Conservation (phyloP, 2,797 vertebrate genomes). For the Thunnus albacares region DNA sequence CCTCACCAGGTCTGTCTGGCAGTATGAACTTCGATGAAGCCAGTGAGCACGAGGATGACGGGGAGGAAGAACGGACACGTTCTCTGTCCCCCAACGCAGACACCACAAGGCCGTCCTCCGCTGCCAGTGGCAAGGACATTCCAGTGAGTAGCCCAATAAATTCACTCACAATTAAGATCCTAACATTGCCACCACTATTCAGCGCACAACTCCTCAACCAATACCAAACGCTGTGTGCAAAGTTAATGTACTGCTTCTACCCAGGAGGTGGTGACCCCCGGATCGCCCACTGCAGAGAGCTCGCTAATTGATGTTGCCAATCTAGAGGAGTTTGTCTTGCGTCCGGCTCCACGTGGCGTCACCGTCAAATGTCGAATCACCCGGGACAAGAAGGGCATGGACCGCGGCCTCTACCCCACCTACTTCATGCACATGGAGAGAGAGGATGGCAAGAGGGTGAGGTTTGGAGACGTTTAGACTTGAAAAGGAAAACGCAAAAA, state of each 20-base stretch:
- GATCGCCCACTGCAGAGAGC: conserved; percentile 83
- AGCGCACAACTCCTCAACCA: neutral
- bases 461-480: neutral
- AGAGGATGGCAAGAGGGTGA: conserved; percentile 93
- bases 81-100: conserved; percentile 84
- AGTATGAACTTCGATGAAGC: conserved; percentile 93
- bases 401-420: conserved; percentile 95
- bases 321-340: conserved; percentile 92
- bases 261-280: conserved; percentile 87
- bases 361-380: conserved; percentile 94
- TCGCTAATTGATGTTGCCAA: conserved; percentile 88
- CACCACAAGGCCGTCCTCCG: conserved; percentile 87
- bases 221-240: no score
- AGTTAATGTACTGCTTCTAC: neutral
- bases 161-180: neutral
- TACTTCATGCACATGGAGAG: conserved; percentile 98
- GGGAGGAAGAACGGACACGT: conserved; percentile 76
- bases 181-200: neutral
- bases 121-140: conserved; percentile 88
- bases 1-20: conserved; percentile 89
- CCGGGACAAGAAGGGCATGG: conserved; percentile 97
- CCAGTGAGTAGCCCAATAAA: conserved; percentile 80
- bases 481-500: neutral
- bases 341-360: conserved; percentile 91
- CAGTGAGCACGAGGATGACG: conserved; percentile 89